These are phyloP conservation scores for Rallus crepitans DNA, from an alignment of 2,797 vertebrate genomes.

Conservation along the genomic window DNA sequence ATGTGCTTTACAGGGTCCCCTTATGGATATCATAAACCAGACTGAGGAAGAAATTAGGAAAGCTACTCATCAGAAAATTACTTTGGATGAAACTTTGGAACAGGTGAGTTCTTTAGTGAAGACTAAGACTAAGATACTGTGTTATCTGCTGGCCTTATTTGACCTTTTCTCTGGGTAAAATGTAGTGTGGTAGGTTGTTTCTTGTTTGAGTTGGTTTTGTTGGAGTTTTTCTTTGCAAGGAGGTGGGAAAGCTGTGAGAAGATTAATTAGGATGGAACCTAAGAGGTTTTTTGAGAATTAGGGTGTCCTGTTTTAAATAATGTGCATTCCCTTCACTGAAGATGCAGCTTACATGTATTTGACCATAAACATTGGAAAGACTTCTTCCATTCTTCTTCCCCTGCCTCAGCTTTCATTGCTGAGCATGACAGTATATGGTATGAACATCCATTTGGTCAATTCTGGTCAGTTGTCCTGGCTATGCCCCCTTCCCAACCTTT, in stretches of 20 bases:
- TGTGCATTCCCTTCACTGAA: background rate
- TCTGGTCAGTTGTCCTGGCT: background rate
- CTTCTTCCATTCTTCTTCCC: background rate
- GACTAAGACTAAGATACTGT: background rate
- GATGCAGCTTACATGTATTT: background rate
- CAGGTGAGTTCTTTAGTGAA: conserved; percentile 82
- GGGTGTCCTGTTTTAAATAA: background rate
- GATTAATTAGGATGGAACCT: background rate
- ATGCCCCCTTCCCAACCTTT: background rate
- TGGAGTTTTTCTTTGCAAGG: background rate
- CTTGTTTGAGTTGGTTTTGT: background rate
- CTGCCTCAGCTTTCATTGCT: background rate
- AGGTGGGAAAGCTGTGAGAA: background rate
- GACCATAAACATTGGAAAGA: background rate
- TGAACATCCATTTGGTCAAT: background rate
- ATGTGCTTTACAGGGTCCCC: conserved; percentile 80
- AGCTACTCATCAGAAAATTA: conserved; percentile 84
- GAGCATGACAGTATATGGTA: background rate
- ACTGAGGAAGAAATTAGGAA: conserved; percentile 90
- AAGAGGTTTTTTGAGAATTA: background rate
- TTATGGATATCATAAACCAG: conserved; percentile 87
- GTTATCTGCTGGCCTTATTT: background rate
- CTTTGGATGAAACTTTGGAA: conserved; percentile 87
- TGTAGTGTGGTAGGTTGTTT: background rate
- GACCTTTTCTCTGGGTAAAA: background rate